phyloP scores from a whole-genome alignment of 2,113 vertebrate genomes.

The Passer domesticus region DNA sequence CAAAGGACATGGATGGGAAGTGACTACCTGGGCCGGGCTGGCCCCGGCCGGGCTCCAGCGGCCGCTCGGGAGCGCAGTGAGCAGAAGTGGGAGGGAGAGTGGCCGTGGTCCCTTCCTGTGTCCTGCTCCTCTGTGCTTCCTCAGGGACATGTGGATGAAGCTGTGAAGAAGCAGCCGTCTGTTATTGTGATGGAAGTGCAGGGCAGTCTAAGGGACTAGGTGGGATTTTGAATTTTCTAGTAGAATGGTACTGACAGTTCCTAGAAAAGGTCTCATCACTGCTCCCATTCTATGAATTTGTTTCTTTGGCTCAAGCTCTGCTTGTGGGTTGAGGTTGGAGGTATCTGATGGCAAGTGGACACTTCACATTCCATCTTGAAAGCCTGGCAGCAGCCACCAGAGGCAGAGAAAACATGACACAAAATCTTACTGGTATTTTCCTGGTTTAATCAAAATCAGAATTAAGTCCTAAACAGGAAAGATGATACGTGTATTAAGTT shows the following conservation, averaged over 20 bases:
- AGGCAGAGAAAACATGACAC: neutral
- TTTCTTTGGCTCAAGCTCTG: neutral
- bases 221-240: neutral
- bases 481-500: neutral
- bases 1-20: slow-evolving; percentile 19
- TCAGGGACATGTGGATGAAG: neutral
- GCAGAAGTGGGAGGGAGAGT: neutral
- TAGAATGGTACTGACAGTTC: accelerated
- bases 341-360: neutral
- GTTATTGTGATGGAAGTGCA: neutral
- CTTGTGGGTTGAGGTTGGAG: neutral
- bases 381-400: neutral
- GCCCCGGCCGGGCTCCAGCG: neutral
- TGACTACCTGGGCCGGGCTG: neutral
- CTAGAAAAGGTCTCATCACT: neutral
- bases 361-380: accelerated
- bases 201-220: no score
- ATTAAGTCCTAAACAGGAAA: neutral
- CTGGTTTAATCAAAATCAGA: neutral
- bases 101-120: neutral
- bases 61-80: neutral
- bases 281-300: neutral
- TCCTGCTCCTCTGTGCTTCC: neutral
- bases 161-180: neutral
- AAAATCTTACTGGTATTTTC: neutral